These are phyloP conservation scores for Nemotelus pantherinus DNA, from an alignment of 2,888 invertebrate species.

Conservation along the genomic window DNA sequence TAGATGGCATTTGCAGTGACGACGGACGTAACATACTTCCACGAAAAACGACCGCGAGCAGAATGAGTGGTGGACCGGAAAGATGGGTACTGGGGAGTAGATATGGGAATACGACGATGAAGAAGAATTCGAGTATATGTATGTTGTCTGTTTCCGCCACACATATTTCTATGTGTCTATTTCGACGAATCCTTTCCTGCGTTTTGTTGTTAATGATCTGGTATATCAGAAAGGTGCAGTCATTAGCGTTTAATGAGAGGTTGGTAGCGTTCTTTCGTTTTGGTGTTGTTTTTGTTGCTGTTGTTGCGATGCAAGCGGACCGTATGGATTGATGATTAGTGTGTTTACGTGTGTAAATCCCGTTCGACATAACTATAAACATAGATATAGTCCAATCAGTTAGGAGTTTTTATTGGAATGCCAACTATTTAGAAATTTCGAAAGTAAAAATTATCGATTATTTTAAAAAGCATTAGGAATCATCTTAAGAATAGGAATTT, in stretches of 20 bases:
- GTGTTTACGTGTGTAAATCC: too few relatives aligned
- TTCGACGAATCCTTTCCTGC: slow-evolving; percentile 23
- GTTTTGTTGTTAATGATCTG: slow-evolving; percentile 34
- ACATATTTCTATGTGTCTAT: slow-evolving; percentile 17
- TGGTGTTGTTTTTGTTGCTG: background rate
- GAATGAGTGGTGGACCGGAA: background rate
- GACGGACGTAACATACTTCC: slow-evolving; percentile 30
- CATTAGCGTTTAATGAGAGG: slow-evolving; percentile 26
- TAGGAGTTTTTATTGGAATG: too few relatives aligned
- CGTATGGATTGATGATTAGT: too few relatives aligned
- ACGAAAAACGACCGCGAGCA: slow-evolving; percentile 5
- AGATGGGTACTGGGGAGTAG: too few relatives aligned
- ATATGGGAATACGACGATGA: too few relatives aligned
- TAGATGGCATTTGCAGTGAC: slow-evolving; percentile 43
- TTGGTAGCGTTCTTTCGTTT: background rate
- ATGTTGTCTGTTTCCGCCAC: slow-evolving; percentile 37
- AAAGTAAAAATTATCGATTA: too few relatives aligned
- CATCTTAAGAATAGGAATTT: too few relatives aligned
- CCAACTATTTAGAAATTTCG: too few relatives aligned
- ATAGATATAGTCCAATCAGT: too few relatives aligned
- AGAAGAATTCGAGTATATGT: background rate
- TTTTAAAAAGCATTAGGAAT: too few relatives aligned
- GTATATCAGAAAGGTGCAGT: slow-evolving; percentile 27
- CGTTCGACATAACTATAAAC: too few relatives aligned
- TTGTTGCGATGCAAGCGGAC: background rate